Percentiles rank a stretch among this genome's conserved stretches.
These are phyloP conservation scores for Dreissena polymorpha DNA, from an alignment of 1,140 invertebrate genomes.

Conservation along the genomic window DNA sequence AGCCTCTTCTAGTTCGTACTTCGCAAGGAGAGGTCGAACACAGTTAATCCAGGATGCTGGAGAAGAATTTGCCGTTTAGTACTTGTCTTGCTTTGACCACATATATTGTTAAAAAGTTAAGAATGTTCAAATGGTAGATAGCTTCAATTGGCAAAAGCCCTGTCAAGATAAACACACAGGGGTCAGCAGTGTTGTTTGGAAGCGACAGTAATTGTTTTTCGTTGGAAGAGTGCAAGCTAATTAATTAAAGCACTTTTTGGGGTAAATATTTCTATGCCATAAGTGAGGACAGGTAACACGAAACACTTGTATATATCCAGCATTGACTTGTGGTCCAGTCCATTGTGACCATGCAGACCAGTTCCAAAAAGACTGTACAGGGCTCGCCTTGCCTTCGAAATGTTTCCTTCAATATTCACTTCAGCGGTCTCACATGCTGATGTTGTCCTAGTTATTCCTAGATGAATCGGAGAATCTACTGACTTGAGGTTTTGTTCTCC, in stretches of 20 bases:
- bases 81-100: too few species aligned
- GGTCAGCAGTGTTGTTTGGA: constrained; percentile 28
- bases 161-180: constrained; percentile 30
- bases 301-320: not conserved
- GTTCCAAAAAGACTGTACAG: constrained; percentile 10
- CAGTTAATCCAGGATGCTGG: too few species aligned
- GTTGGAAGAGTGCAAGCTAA: constrained; percentile 29
- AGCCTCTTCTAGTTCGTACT: too few species aligned
- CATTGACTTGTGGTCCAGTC: not conserved
- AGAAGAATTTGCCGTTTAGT: too few species aligned
- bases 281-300: not conserved
- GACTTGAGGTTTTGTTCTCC: not conserved
- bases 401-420: constrained; percentile 11
- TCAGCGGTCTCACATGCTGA: not conserved
- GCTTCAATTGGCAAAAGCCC: not conserved
- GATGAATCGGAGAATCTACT: not conserved
- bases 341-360: not conserved
- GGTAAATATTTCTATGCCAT: constrained; percentile 14
- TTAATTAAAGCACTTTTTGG: not conserved
- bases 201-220: constrained; percentile 30
- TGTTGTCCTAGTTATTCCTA: constrained; percentile 26
- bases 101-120: too few species aligned
- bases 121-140: too few species aligned
- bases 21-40: too few species aligned
- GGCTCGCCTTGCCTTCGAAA: constrained; percentile 31